Evolutionary conservation across 2,797 vertebrate genomes (phyloP).

Genomic region (Myioborus melanocephalus): DNA sequence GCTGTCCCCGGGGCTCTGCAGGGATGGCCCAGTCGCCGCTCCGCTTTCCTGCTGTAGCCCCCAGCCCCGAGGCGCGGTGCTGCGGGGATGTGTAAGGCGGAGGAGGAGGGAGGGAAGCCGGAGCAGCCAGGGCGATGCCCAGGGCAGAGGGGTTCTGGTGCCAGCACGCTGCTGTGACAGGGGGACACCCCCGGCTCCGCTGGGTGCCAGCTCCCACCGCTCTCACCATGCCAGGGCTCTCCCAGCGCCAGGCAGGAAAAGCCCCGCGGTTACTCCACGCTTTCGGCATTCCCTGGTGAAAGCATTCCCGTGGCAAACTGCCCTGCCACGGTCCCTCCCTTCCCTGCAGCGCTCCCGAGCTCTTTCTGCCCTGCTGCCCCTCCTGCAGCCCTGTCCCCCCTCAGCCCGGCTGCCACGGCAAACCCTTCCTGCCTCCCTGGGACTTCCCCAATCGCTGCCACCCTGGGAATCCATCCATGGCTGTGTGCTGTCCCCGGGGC

Average conservation of each 20-base stretch:
- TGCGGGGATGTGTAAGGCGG: accelerated
- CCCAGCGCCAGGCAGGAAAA: not conserved
- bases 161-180: not conserved
- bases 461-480: accelerated
- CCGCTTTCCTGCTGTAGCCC: not conserved
- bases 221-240: accelerated
- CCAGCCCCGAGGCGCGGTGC: accelerated
- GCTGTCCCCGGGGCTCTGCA: not conserved
- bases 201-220: accelerated
- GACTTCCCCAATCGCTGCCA: accelerated
- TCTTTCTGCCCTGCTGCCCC: not conserved
- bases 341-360: accelerated
- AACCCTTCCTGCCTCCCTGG: not conserved
- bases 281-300: not conserved
- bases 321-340: not conserved
- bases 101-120: not conserved
- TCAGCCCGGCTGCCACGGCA: accelerated
- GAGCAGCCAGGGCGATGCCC: not conserved
- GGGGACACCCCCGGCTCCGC: accelerated
- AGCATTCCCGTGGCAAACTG: not conserved
- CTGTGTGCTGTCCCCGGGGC: not conserved
- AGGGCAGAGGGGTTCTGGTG: accelerated
- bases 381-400: accelerated
- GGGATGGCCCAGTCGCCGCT: not conserved
- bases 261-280: accelerated